A percentile compares a stretch with the other conserved stretches of the same genome.
Conservation (phyloP, 2,113 vertebrate species). For the Barnardius zonarius region DNA sequence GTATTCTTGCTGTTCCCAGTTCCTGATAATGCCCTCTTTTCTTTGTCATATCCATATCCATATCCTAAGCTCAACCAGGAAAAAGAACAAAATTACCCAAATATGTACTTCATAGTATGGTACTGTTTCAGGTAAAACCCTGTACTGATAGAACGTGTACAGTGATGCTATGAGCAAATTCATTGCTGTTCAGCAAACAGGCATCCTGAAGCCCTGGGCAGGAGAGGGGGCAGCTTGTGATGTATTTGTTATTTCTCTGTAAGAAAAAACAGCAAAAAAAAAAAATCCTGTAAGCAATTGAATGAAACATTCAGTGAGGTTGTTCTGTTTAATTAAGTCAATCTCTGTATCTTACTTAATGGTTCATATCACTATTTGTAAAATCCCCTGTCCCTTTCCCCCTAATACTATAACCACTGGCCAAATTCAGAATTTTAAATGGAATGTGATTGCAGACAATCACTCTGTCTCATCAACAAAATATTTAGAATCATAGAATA, state of each 20-base stretch:
- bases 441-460: neutral
- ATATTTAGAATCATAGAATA: too few species aligned
- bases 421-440: neutral
- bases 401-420: neutral
- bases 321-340: neutral
- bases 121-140: neutral
- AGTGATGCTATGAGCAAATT: neutral
- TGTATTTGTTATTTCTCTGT: neutral
- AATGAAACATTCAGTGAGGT: neutral
- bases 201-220: neutral
- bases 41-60: neutral
- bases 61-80: neutral
- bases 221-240: neutral
- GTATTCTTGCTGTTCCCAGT: neutral
- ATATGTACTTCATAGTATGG: neutral
- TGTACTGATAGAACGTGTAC: neutral
- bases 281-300: neutral
- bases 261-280: neutral
- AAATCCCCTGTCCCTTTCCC: neutral
- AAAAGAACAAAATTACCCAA: neutral
- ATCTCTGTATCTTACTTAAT: neutral
- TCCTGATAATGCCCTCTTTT: neutral
- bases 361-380: neutral
- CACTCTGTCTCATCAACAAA: neutral
- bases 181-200: neutral